Percentiles rank a stretch among this genome's conserved stretches.
These are phyloP conservation scores for Grapholita molesta DNA, from an alignment of 1,140 invertebrate species.

Conservation along the genomic window DNA sequence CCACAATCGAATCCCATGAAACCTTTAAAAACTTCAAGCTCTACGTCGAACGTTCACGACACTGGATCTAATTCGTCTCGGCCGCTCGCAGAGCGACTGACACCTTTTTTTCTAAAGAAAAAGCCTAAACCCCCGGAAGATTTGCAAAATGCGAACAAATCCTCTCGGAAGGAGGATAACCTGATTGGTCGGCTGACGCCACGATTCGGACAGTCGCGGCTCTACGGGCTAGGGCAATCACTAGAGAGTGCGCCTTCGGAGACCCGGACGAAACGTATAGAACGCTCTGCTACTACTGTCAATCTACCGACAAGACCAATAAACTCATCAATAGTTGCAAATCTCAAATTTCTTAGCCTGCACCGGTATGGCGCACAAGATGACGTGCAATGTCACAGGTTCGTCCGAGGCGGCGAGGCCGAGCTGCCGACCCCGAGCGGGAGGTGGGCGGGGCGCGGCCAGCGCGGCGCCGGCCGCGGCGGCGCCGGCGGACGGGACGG, in stretches of 20 bases:
- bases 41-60: slow-evolving; percentile 63
- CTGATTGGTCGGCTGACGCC: slow-evolving; percentile 64
- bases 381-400: slow-evolving; percentile 50
- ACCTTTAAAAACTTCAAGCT: slow-evolving; percentile 60
- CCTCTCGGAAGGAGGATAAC: slow-evolving; percentile 61
- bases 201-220: slow-evolving; percentile 65
- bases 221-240: slow-evolving; percentile 59
- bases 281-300: slow-evolving; percentile 64
- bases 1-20: slow-evolving; percentile 50
- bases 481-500: slow-evolving; percentile 18
- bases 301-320: slow-evolving; percentile 59
- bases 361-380: slow-evolving; percentile 64
- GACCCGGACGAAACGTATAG: slow-evolving; percentile 47
- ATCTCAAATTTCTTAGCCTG: slow-evolving; percentile 62
- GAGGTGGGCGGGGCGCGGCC: slow-evolving; percentile 2
- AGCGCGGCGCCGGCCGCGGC: slow-evolving; percentile 19
- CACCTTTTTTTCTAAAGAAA: slow-evolving; percentile 70
- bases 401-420: slow-evolving; percentile 32
- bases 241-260: slow-evolving; percentile 52
- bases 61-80: slow-evolving; percentile 53
- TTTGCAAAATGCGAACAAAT: slow-evolving; percentile 26
- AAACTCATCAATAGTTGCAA: slow-evolving; percentile 64
- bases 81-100: slow-evolving; percentile 61
- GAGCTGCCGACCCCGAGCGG: slow-evolving; percentile 14
- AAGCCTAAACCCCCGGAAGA: slow-evolving; percentile 64